phyloP scores from a whole-genome alignment of 2,113 vertebrate species.

The Symphodus melops region DNA sequence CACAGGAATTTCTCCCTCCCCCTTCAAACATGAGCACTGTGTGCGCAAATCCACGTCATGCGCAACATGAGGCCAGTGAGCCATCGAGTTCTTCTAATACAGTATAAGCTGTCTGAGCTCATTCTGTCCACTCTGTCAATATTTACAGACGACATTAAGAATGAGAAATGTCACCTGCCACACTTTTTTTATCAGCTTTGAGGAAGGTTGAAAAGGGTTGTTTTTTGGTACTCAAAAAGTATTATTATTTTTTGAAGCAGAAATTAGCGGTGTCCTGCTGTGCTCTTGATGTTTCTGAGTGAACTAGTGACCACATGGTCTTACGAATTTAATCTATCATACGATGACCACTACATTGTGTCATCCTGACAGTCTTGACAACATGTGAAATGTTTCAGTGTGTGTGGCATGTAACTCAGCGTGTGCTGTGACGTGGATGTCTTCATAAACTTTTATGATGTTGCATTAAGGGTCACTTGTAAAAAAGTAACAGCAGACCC shows the following conservation, averaged over 20 bases:
- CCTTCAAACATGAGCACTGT: not conserved
- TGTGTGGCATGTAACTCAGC: conserved; percentile 13
- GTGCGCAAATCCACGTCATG: conserved; percentile 21
- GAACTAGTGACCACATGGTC: too few species aligned
- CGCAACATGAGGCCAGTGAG: conserved; percentile 3
- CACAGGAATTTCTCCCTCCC: conserved; percentile 39
- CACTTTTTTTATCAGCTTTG: too few species aligned
- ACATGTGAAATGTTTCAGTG: not conserved
- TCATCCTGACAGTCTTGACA: not conserved
- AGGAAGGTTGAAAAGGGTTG: too few species aligned
- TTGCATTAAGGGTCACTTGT: not conserved
- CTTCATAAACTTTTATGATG: not conserved
- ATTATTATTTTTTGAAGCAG: too few species aligned
- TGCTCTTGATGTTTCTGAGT: too few species aligned
- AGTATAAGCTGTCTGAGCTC: not conserved
- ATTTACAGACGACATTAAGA: not conserved
- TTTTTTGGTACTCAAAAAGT: too few species aligned
- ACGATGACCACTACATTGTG: not conserved
- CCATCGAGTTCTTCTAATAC: conserved; percentile 15
- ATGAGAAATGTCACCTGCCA: not conserved
- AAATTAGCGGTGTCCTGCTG: too few species aligned
- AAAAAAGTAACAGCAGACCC: not conserved
- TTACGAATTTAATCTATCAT: too few species aligned
- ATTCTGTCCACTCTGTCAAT: not conserved
- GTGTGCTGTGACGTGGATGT: not conserved